Evolutionary conservation across 30 jellyfish, hydroid and myxozoan genomes (phyloP).

Genomic region (Rhopilema esculentum): DNA sequence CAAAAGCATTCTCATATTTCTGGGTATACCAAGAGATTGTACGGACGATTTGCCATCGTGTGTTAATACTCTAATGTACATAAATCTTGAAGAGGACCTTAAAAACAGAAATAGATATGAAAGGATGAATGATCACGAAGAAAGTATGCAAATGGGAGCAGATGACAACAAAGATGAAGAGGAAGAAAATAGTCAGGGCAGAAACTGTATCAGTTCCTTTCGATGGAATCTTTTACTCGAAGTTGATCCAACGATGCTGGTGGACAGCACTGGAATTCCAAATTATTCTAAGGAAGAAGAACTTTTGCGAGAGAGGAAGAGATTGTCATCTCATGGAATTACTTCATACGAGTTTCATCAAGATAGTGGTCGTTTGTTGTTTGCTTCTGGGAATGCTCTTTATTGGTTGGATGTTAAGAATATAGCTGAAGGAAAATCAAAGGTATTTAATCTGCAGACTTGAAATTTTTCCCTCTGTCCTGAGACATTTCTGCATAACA

Average conservation of each 20-base stretch:
- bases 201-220: background rate
- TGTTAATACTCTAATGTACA: conserved; percentile 78
- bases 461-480: too few relatives aligned
- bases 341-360: conserved; percentile 88
- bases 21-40: conserved; percentile 73
- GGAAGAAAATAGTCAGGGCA: background rate
- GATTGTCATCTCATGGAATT: conserved; percentile 87
- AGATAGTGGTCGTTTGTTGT: conserved; percentile 76
- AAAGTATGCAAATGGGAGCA: background rate
- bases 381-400: conserved; percentile 73
- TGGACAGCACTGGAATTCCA: conserved; percentile 58
- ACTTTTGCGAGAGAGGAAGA: conserved; percentile 84
- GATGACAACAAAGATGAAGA: conserved; percentile 1
- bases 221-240: conserved; percentile 58
- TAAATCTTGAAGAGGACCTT: conserved; percentile 41
- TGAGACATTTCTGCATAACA: too few relatives aligned
- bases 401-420: conserved; percentile 70
- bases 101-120: background rate
- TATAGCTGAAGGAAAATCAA: conserved; percentile 56
- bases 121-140: background rate
- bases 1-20: conserved; percentile 59
- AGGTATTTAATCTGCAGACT: conserved; percentile 22
- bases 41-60: conserved; percentile 25
- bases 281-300: conserved; percentile 91
- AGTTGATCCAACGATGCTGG: conserved; percentile 43